Base-by-base conservation (phyloP, 2,888 invertebrate genomes). In the Bellardia pandia region DNA sequence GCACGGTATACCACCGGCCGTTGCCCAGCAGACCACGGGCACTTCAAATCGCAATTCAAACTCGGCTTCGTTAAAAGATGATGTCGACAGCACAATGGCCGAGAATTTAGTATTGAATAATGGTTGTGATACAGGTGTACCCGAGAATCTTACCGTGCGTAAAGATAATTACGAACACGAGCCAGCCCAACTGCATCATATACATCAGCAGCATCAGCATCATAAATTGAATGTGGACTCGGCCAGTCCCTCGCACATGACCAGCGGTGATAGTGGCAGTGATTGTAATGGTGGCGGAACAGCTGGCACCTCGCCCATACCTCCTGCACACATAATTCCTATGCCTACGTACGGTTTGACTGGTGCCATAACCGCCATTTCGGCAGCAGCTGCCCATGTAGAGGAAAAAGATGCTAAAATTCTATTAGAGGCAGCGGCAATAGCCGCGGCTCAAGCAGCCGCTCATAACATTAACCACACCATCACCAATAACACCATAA, bases 321-420 rank as follows among this genome's bases (percentile, higher is more conserved):
- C 92, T 45, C 89, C 91, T 83, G 88, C 90, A 62, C 85, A 82
- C n/a, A 60, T 87, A 45, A 82, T 81, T 53, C 69, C 77, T 13
- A 90, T 93, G 86, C 92, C 93, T 0, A 91, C 91, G 0, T 93
- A 93, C 85, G 93, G 93, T 30, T 76, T 93, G 71, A 92, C 92
- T 0, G 93, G 93, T 68, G 93, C 93, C 79, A 93, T 93, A 53
- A 92, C 93, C 40, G 92, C 93, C 16, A 92, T 92, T 72, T 92
- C 93, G 37, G 90, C 93, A 30, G 92, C 93, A 37, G 92, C 92
- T 5, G 92, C 91, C 0, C 90, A 92, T 23, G 91, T 92, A 0
- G 92, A 92, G 66, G 91, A 90, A 66, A 91, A 90, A 56, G 92
- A 91, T 56, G 92, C 92, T 0, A 81, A 85, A 60, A 87, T 87